A percentile compares a stretch with the other conserved stretches of the same genome.
phyloP scores from a whole-genome alignment of 1,140 invertebrate genomes.

The Drosophila micromelanica region DNA sequence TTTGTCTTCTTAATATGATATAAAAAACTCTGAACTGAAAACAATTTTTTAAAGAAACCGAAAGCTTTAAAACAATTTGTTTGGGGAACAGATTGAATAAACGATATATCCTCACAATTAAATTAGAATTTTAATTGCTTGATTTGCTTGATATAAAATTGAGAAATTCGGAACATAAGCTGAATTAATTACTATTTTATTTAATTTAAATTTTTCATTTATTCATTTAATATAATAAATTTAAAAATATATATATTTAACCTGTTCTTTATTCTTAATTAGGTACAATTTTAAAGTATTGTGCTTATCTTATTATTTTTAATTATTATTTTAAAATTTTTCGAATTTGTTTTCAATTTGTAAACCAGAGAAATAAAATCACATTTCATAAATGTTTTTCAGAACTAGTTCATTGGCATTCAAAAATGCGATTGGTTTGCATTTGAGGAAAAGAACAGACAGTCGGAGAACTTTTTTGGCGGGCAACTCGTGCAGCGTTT shows the following conservation, averaged over 20 bases:
- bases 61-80: background rate
- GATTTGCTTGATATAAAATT: no score
- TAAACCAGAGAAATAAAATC: background rate
- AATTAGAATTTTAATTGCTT: background rate
- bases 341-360: no score
- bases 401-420: constrained; percentile 12
- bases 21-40: background rate
- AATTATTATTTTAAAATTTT: no score
- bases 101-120: background rate
- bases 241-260: no score
- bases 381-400: background rate
- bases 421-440: background rate
- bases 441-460: constrained; percentile 40
- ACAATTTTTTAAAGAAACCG: background rate
- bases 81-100: no score
- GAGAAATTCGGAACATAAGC: no score
- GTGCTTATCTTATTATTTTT: no score
- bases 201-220: no score
- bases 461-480: constrained; percentile 28
- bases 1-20: background rate
- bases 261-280: no score
- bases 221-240: no score
- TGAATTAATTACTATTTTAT: no score
- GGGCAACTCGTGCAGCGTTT: constrained; percentile 38
- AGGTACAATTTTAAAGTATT: no score